Evolutionary conservation across 2,113 vertebrate genomes (phyloP).

Genomic region (Sapayoa aenigma): DNA sequence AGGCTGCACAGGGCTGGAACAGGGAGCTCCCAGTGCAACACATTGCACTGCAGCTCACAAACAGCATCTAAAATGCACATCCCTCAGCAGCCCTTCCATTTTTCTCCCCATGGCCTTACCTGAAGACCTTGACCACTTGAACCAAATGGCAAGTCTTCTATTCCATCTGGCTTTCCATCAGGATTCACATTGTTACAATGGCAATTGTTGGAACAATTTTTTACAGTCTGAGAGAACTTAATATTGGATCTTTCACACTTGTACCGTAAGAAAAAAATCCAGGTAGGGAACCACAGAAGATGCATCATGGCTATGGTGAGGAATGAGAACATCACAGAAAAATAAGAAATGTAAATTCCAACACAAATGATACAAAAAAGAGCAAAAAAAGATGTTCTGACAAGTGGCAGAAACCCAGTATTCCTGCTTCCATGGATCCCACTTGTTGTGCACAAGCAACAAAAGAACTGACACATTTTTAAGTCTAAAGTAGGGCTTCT

Average conservation of each 20-base stretch:
- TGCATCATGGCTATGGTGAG: rapidly evolving
- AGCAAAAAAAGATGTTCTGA: not conserved
- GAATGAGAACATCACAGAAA: not conserved
- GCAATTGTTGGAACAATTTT: not conserved
- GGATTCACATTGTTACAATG: not conserved
- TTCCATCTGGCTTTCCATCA: not conserved
- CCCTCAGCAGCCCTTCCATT: not conserved
- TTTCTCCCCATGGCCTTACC: not conserved
- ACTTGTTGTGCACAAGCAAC: not conserved
- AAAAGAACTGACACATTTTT: not conserved
- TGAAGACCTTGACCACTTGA: not conserved
- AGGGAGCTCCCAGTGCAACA: not conserved
- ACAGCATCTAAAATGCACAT: not conserved
- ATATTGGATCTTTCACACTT: not conserved
- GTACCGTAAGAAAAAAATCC: not conserved
- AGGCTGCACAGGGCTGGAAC: not conserved
- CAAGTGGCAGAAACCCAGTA: not conserved
- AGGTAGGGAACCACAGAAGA: not conserved
- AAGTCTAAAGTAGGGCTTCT: not conserved
- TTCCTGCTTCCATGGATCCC: not conserved
- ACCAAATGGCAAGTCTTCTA: not conserved
- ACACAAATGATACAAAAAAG: not conserved
- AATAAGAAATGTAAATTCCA: not conserved
- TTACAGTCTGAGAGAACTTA: not conserved
- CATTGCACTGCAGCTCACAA: not conserved